Base-by-base conservation (phyloP, 2,797 vertebrate species). In the Hemitrygon akajei region DNA sequence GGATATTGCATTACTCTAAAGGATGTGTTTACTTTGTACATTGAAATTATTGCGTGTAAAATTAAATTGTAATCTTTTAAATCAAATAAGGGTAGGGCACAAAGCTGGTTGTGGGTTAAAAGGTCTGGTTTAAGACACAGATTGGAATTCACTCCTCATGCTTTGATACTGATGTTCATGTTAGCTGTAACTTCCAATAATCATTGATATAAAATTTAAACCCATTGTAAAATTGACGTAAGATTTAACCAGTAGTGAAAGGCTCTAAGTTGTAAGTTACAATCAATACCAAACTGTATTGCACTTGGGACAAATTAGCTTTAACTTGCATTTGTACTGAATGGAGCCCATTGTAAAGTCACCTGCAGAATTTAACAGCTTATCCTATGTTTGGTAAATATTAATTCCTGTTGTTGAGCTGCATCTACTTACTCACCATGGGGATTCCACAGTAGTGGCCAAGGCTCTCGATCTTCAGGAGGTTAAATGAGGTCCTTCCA, bases 401-500 rank as follows among this genome's bases (percentile, higher is more conserved):
- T 89, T 69, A 89, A 25, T 89, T 89, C 86, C 86, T 89, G 86
- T 69, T 89, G 86, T 69, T 37, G 60, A 89, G 66, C 63, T 63
- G 66, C 63, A 63, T 66, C n/a, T 37, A 22, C 34, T 89, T 69
- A 89, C 66, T 69, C 63, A n/a, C 86, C 37, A 69, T 7, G 37
- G 34, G 47, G 86, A 69, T 60, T 60, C 86, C 86, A 89, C 63
- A 63, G 86, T 69, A 89, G 86, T 80, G 37, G 79, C 34, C 79
- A 80, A 40, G 37, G 5, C 47, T 89, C 66, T 89, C 16, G n/a
- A 14, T 89, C 60, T 69, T 69, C 63, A 40, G 86, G 86, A 89
- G 69, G 60, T 89, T 89, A n/a, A 89, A 34, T 34, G 86, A 89
- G 86, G n/a, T 37, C n/a, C 66, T 22, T 37, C 7, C n/a, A 60